A percentile compares a stretch with the other conserved stretches of the same genome.
Evolutionary conservation across 2,113 vertebrate species (phyloP).

Genomic region (Myrmophylax atrothorax): DNA sequence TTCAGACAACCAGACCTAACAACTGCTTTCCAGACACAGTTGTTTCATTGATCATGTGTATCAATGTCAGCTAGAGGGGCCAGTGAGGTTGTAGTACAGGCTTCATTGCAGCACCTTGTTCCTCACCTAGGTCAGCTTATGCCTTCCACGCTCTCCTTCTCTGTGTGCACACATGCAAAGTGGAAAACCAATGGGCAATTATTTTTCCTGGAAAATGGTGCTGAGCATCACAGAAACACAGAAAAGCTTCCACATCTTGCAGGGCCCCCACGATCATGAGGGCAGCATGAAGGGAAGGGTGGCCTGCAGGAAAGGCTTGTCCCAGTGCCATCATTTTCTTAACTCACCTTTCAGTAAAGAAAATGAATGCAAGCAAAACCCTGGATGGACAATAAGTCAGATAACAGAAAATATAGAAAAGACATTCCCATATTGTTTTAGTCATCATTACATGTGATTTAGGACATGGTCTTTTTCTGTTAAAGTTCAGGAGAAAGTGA

Average conservation of each 20-base stretch:
- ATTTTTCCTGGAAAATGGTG: not conserved
- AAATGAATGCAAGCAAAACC: not conserved
- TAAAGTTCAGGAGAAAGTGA: not conserved
- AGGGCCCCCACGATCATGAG: not conserved
- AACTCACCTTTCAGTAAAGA: not conserved
- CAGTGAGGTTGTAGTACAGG: rapidly evolving
- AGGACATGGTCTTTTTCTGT: not conserved
- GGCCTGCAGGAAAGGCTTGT: not conserved
- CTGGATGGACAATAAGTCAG: not conserved
- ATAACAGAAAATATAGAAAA: not conserved
- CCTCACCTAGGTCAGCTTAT: not conserved
- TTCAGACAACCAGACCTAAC: not conserved
- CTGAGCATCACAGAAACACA: not conserved
- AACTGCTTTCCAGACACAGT: not conserved
- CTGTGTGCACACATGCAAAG: not conserved
- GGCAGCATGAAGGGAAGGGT: not conserved
- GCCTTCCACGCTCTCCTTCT: not conserved
- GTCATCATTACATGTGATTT: rapidly evolving
- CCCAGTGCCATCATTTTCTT: not conserved
- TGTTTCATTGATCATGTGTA: not conserved
- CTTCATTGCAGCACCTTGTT: not conserved
- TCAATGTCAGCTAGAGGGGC: not conserved
- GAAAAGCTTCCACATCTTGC: not conserved
- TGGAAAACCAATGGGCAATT: not conserved
- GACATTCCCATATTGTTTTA: not conserved